These are phyloP conservation scores for Smutsia gigantea DNA, from an alignment of 2,797 vertebrate genomes.

Conservation along the genomic window DNA sequence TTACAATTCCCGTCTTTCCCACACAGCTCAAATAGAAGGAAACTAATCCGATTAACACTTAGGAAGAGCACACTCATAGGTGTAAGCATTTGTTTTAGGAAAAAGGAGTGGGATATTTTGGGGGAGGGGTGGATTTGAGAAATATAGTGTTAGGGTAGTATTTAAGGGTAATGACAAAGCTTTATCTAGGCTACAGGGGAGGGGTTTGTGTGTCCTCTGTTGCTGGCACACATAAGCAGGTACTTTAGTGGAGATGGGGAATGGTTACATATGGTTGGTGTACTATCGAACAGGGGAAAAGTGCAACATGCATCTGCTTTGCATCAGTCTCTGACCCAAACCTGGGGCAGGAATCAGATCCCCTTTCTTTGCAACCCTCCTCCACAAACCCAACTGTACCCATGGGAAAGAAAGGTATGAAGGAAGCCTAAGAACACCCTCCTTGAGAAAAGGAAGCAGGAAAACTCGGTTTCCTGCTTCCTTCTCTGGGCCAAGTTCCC, in stretches of 20 bases:
- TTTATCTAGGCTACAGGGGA: not conserved
- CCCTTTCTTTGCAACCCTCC: not conserved
- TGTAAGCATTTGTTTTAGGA: not conserved
- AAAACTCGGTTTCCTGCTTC: not conserved
- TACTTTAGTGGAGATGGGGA: not conserved
- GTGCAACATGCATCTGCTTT: too few relatives aligned
- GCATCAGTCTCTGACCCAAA: not conserved
- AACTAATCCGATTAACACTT: not conserved
- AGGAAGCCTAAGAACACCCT: not conserved
- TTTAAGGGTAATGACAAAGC: not conserved
- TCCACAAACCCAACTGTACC: not conserved
- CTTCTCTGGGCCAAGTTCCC: not conserved
- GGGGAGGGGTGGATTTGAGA: not conserved
- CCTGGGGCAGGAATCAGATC: not conserved
- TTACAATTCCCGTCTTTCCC: not conserved
- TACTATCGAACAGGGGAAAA: not conserved
- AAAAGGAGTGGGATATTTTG: not conserved
- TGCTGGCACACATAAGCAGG: not conserved
- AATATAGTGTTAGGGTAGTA: not conserved
- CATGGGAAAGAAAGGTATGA: not conserved
- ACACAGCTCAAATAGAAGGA: conserved; percentile 24
- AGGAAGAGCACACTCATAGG: not conserved
- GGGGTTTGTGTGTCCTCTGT: not conserved
- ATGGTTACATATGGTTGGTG: fast-evolving
- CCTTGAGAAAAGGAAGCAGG: not conserved